Percentiles rank a stretch among this genome's conserved stretches.
phyloP scores from a whole-genome alignment of 2,113 vertebrate species.

The Hucho hucho region DNA sequence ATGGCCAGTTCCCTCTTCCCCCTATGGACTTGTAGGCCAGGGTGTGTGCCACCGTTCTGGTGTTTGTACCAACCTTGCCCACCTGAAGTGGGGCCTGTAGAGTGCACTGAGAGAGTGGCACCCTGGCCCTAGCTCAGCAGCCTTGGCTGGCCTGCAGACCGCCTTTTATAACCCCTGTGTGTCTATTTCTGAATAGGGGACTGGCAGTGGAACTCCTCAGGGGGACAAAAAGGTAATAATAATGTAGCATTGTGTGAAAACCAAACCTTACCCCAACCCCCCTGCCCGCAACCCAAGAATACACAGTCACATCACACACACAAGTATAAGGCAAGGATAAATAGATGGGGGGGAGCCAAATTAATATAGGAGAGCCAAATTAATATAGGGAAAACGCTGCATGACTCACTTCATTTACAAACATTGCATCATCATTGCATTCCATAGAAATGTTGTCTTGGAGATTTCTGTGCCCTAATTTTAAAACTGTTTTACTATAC shows the following conservation, averaged over 20 bases:
- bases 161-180: conserved; percentile 50
- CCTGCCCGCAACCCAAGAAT: background rate
- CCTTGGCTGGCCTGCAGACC: conserved; percentile 24
- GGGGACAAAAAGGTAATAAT: conserved; percentile 50
- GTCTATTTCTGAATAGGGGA: conserved; percentile 57
- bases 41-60: background rate
- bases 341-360: no score
- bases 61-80: background rate
- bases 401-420: background rate
- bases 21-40: background rate
- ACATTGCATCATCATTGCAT: background rate
- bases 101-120: background rate
- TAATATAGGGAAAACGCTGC: background rate
- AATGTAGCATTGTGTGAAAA: conserved; percentile 8
- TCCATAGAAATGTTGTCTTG: background rate
- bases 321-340: background rate
- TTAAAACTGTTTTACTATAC: no score
- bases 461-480: background rate
- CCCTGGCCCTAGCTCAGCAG: background rate
- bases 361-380: no score
- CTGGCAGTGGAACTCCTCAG: conserved; percentile 56
- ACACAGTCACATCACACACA: background rate
- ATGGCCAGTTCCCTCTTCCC: background rate
- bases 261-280: background rate
- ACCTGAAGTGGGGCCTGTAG: background rate